phyloP scores from a whole-genome alignment of 2,888 invertebrate genomes.

The Drosophila antonietae region DNA sequence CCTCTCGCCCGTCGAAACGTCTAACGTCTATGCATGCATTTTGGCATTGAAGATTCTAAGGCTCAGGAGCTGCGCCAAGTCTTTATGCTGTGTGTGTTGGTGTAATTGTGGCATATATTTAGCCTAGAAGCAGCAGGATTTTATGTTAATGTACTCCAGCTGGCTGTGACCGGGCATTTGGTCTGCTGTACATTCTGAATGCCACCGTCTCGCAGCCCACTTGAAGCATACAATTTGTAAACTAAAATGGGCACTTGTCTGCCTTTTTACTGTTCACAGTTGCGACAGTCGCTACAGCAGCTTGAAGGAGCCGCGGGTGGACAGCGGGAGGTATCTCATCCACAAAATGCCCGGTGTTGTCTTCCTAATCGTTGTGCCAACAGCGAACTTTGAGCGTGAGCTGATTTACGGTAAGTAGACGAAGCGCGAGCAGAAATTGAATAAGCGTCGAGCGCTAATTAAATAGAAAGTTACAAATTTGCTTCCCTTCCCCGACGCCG shows the following conservation, averaged over 20 bases:
- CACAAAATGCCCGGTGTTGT: slow-evolving; percentile 88
- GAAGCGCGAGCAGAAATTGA: slow-evolving; percentile 60
- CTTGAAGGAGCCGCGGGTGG: slow-evolving; percentile 2
- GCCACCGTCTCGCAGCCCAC: neutral
- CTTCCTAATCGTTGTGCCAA: slow-evolving; percentile 89
- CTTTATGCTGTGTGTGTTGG: slow-evolving; percentile 15
- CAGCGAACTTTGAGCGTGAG: slow-evolving; percentile 88
- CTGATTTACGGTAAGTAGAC: slow-evolving; percentile 82
- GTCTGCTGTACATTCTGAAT: neutral
- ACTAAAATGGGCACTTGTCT: slow-evolving; percentile 62
- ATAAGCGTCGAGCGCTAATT: slow-evolving; percentile 67
- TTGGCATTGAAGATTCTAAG: slow-evolving; percentile 27
- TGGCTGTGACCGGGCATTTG: slow-evolving; percentile 7
- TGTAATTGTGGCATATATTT: slow-evolving; percentile 10
- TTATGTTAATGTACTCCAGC: slow-evolving; percentile 33
- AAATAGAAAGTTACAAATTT: slow-evolving; percentile 75
- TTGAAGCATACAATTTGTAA: slow-evolving; percentile 49
- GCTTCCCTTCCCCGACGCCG: slow-evolving; percentile 1
- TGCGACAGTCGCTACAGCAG: neutral
- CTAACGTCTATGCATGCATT: slow-evolving; percentile 12
- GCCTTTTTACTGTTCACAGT: slow-evolving; percentile 41
- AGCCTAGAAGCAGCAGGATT: slow-evolving; percentile 13
- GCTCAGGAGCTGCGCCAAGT: slow-evolving; percentile 15
- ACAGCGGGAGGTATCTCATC: slow-evolving; percentile 1
- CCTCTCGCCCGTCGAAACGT: slow-evolving; percentile 8